Percentiles rank a stretch among this genome's conserved stretches.
These are phyloP conservation scores for Metaphire vulgaris DNA, from an alignment of 1,140 invertebrate species.

Conservation along the genomic window DNA sequence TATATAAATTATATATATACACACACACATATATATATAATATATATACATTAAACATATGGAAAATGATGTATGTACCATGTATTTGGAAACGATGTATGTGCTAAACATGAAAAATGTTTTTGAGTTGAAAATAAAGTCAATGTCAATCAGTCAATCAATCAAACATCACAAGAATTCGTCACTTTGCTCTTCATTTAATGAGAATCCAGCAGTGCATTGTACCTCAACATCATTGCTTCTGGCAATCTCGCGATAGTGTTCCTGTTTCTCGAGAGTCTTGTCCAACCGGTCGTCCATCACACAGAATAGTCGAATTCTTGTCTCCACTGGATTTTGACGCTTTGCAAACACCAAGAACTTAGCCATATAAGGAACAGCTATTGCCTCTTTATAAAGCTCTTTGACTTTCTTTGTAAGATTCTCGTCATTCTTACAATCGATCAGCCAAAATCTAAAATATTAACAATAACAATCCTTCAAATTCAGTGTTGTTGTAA, in stretches of 20 bases:
- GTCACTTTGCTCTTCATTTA: no score
- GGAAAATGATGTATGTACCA: no score
- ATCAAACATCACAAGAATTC: no score
- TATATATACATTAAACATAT: no score
- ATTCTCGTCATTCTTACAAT: conserved; percentile 8
- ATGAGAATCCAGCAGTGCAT: no score
- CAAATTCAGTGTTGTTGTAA: neutral
- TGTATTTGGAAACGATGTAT: no score
- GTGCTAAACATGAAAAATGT: no score
- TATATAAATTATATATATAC: no score
- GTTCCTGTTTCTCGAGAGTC: conserved; percentile 76
- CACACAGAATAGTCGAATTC: conserved; percentile 89
- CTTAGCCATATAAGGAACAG: conserved; percentile 97
- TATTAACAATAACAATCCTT: neutral
- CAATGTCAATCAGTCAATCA: no score
- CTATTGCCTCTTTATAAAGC: conserved; percentile 92
- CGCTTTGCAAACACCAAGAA: conserved; percentile 97
- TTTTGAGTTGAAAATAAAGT: no score
- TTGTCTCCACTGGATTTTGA: conserved; percentile 79
- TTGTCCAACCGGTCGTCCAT: conserved; percentile 93
- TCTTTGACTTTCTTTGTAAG: conserved; percentile 89
- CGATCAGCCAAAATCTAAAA: conserved; percentile 16
- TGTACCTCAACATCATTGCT: conserved; percentile 93
- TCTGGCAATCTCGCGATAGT: conserved; percentile 94
- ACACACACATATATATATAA: no score